phyloP scores from a whole-genome alignment of 1,140 invertebrate genomes.

The Parasteatoda tepidariorum region DNA sequence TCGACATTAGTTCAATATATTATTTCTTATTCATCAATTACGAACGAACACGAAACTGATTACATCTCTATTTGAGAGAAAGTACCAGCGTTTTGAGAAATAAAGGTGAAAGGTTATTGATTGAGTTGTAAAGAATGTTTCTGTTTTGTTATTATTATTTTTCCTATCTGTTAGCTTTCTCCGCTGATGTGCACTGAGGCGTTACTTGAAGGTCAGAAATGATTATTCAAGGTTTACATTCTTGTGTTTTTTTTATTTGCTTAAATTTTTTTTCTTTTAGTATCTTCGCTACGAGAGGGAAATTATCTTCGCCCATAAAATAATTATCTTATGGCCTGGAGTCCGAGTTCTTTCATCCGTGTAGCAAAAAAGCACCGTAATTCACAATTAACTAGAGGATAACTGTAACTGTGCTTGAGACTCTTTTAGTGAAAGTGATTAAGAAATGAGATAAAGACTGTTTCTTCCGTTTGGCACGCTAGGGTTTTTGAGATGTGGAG shows the following conservation, averaged over 20 bases:
- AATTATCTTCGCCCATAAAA: neutral
- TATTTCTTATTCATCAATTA: neutral
- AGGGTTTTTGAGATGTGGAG: no score
- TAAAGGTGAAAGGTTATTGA: neutral
- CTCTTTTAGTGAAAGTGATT: neutral
- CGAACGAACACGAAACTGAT: neutral
- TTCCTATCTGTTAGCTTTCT: neutral
- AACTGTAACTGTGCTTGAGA: neutral
- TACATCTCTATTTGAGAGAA: neutral
- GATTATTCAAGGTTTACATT: neutral
- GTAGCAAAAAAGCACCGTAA: neutral
- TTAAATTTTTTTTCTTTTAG: neutral
- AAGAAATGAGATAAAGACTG: neutral
- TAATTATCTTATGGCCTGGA: neutral
- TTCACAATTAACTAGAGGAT: neutral
- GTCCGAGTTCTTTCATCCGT: neutral
- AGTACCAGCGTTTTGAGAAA: neutral
- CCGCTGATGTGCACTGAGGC: conserved; percentile 18
- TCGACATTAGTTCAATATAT: neutral
- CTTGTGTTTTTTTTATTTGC: neutral
- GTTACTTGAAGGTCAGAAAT: conserved; percentile 17
- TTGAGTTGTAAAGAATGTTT: neutral
- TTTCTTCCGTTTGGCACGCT: no score
- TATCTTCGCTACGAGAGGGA: neutral
- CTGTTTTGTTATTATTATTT: neutral